Base-by-base conservation (phyloP, 23 tunicate species). In the Phallusia fumigata region DNA sequence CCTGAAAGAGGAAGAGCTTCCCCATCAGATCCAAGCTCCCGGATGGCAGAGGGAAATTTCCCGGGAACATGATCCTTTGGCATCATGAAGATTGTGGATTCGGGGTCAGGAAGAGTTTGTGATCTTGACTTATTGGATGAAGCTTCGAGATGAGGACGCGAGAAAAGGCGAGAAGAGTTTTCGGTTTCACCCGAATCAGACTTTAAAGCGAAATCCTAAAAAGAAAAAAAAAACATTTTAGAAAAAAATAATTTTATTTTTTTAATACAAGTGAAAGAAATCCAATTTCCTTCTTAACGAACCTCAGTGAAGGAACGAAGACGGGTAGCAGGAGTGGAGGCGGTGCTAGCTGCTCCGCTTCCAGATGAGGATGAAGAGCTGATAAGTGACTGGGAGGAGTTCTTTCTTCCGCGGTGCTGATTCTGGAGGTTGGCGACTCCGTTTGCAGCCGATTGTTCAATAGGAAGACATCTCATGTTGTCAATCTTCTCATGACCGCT, bases 361-460 rank as follows among this genome's bases (percentile, higher is more conserved):
- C 84, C 81, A 40, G 91, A 87, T 5, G 91, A 87, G 24, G 91
- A 87, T 13, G 91, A 88, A 31, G 91, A 82, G 65, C 90, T 85
- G 35, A 86, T 78, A 6, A 90, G 80, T 24, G 95, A 90, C 12
- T 85, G 90, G 30, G 90, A 85, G 35, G 95, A 90, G 33, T 45
- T 45, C 77, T 90, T 90, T 15, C 95, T 74, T n/a, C 78, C 82
- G 64, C 91, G 64, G 15, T 76, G 86, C 50, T 77, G 88, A 44
- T 79, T 79, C 22, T 85, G 89, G 0, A 69, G 83, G 40, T 69
- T 78, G 49, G 65, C 72, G 6, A 51, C 18, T 26, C 52, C 75
- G 32, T 82, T 21, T 22, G 73, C 22, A 21, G 53, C 2, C 5
- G 90, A 44, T 15, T 16, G 77, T 19, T 85, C 95, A 28, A 90